Evolutionary conservation across 2,797 vertebrate genomes (phyloP).

Genomic region (Sorex maritimensis): DNA sequence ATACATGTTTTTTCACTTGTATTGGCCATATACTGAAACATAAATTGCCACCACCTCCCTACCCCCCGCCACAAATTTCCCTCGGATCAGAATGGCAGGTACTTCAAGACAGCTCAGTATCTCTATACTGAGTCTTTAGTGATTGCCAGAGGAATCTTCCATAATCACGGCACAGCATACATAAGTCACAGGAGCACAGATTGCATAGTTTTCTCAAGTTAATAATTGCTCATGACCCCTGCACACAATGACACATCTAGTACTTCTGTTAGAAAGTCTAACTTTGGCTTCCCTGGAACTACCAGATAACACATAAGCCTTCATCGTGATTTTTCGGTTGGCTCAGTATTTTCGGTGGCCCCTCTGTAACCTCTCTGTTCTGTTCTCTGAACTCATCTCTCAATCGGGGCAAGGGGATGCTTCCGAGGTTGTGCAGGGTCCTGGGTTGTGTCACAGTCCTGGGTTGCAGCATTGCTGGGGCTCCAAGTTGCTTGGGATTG

Average conservation of each 20-base stretch:
- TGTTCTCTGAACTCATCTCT: conserved; percentile 28
- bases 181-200: not conserved
- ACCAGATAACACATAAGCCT: not conserved
- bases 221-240: conserved; percentile 6
- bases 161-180: not conserved
- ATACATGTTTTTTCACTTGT: not conserved
- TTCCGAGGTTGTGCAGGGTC: no score
- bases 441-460: no score
- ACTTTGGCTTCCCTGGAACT: not conserved
- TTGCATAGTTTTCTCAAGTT: not conserved
- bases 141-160: not conserved
- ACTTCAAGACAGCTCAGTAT: not conserved
- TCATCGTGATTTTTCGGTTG: not conserved
- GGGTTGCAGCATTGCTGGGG: no score
- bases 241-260: not conserved
- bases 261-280: not conserved
- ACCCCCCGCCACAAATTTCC: no score
- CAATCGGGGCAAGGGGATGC: no score
- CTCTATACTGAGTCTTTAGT: not conserved
- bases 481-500: no score
- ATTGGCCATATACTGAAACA: no score
- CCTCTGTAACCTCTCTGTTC: not conserved
- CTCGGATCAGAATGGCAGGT: not conserved
- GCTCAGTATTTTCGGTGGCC: not conserved
- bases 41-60: no score